Evolutionary conservation across 2,113 vertebrate species (phyloP), one percentile per base, ranked within the genome.

Genomic region (Hystrix brachyura): DNA sequence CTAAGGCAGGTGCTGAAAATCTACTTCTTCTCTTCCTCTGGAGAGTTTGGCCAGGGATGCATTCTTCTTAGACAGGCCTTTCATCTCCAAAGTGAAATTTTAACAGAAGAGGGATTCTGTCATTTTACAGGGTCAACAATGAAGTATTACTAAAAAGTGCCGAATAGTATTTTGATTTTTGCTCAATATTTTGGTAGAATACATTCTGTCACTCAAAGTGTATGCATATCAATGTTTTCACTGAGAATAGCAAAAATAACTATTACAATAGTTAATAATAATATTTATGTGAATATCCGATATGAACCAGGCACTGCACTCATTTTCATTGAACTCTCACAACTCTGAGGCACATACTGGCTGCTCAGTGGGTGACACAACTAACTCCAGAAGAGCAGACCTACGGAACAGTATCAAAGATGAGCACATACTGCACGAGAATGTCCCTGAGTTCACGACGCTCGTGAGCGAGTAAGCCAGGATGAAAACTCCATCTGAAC

Each of bases 61-160:
- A 10, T 38, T 83, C 34, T 87, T 32, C 78, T 84, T 23, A 60
- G 2, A 79, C 15, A 19, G 51, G 29, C 34, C 15, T 48, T 88
- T 71, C 83, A 48, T 64, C 86, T 94, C 46, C 82, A 84, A 87
- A 94, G n/a, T 18, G 7, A 80, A 84, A 93, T 64, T 82, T 64
- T 65, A 32, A 86, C n/a, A 53, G 62, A 38, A 34, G 53, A 46
- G 3, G 4, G 6, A 76, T 85, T 34, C 38, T 11, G 62, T 74
- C 76, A 60, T 18, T 19, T 3, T 71, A 59, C 29, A 72, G 4
- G 23, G 9, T 90, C 21, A 78, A 64, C 21, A 82, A 62, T 71
- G 25, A 78, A 90, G 34, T 79, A 79, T 48, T 94, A 53, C 5
- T 84, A 11, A 72, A 85, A 29, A 87, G 23, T 18, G 65, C 9